These are phyloP conservation scores for Larimichthys crocea DNA, from an alignment of 2,113 vertebrate species.

Conservation along the genomic window DNA sequence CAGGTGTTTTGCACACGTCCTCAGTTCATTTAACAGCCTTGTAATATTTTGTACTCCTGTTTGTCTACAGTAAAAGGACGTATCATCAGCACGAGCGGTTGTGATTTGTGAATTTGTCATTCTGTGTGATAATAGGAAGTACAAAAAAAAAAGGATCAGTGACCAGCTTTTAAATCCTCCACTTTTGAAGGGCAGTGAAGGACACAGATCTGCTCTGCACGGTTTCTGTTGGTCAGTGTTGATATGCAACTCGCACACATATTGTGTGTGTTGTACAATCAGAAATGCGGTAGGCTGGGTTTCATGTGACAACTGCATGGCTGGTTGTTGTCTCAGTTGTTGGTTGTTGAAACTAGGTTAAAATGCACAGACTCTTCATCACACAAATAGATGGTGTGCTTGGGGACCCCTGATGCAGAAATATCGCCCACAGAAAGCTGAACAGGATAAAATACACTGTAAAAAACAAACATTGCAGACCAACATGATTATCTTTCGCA, in stretches of 20 bases:
- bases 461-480: too few relatives aligned
- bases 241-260: neutral
- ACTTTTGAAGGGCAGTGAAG: slow-evolving; percentile 37
- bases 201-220: neutral
- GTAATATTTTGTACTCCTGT: neutral
- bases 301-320: slow-evolving; percentile 48
- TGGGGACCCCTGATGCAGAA: neutral
- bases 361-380: neutral
- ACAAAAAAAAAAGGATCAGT: slow-evolving; percentile 49
- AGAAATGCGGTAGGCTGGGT: neutral
- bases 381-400: slow-evolving; percentile 19
- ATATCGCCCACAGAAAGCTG: neutral
- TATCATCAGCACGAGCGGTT: slow-evolving; percentile 2
- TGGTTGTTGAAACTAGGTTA: slow-evolving; percentile 29
- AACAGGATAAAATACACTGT: neutral
- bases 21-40: neutral
- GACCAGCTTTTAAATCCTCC: slow-evolving; percentile 35
- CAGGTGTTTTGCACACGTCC: neutral
- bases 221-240: neutral
- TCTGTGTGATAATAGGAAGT: slow-evolving; percentile 47
- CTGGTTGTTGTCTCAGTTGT: slow-evolving; percentile 11
- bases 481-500: too few relatives aligned
- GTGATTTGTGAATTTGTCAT: slow-evolving; percentile 34
- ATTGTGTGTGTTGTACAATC: slow-evolving; percentile 16
- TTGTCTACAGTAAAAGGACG: slow-evolving; percentile 12